Evolutionary conservation across 2,888 invertebrate genomes (phyloP).

Genomic region (Himalopsyche japonica): DNA sequence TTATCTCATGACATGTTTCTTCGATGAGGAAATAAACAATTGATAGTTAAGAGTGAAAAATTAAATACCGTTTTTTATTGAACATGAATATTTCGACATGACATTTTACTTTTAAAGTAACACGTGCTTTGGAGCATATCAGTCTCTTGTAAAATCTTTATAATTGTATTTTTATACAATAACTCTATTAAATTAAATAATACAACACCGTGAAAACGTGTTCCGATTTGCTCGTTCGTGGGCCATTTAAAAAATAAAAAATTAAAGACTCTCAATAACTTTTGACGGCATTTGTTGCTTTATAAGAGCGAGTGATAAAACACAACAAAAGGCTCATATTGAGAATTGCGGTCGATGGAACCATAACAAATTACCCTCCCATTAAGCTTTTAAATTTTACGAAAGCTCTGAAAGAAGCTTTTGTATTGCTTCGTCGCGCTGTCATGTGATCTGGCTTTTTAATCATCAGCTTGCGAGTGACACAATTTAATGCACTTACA

Average conservation of each 20-base stretch:
- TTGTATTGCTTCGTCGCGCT: constrained; percentile 22
- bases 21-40: no score
- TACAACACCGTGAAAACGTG: neutral
- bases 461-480: neutral
- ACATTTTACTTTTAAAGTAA: neutral
- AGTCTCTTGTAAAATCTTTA: neutral
- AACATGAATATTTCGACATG: no score
- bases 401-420: constrained; percentile 3
- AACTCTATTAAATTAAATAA: neutral
- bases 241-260: constrained; percentile 1
- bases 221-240: neutral
- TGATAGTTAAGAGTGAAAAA: no score
- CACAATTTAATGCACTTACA: constrained; percentile 9
- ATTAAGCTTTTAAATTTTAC: constrained; percentile 20
- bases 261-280: neutral
- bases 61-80: no score
- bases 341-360: constrained; percentile 29
- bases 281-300: constrained; percentile 24
- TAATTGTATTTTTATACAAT: neutral
- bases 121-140: neutral
- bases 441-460: neutral
- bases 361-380: constrained; percentile 32
- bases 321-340: constrained; percentile 22
- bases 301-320: constrained; percentile 24
- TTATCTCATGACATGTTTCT: no score